Conservation (phyloP, 1,140 invertebrate genomes). For the Microplitis demolitor region DNA sequence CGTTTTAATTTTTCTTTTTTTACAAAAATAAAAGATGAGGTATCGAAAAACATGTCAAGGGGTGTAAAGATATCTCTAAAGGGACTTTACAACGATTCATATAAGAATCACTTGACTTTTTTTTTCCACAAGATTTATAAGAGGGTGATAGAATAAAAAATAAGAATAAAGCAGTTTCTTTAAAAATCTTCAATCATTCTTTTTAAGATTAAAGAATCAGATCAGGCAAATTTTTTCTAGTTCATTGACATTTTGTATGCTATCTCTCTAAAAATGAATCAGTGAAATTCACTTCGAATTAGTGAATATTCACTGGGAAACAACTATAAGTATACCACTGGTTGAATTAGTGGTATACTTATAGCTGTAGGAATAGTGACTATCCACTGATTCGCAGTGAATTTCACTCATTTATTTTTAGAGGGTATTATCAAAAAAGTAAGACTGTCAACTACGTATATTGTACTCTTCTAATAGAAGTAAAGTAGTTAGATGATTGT, state of each 20-base stretch:
- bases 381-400: no score
- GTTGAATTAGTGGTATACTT: no score
- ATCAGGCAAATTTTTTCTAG: neutral
- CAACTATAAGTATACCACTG: no score
- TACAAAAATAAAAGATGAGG: neutral
- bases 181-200: neutral
- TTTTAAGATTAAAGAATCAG: neutral
- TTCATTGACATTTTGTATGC: neutral
- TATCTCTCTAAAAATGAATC: neutral
- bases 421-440: neutral
- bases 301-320: no score
- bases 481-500: neutral
- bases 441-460: neutral
- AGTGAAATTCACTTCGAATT: no score
- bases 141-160: neutral
- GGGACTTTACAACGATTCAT: conserved; percentile 2
- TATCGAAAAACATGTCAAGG: conserved; percentile 5
- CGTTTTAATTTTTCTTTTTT: neutral
- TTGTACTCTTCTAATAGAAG: neutral
- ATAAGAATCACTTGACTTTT: conserved; percentile 13
- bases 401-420: no score
- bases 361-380: no score
- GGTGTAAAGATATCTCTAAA: conserved; percentile 8
- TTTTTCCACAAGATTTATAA: neutral
- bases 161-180: neutral